A percentile compares a stretch with the other conserved stretches of the same genome.
phyloP scores from a whole-genome alignment of 2,113 vertebrate species.

The Origma solitaria region DNA sequence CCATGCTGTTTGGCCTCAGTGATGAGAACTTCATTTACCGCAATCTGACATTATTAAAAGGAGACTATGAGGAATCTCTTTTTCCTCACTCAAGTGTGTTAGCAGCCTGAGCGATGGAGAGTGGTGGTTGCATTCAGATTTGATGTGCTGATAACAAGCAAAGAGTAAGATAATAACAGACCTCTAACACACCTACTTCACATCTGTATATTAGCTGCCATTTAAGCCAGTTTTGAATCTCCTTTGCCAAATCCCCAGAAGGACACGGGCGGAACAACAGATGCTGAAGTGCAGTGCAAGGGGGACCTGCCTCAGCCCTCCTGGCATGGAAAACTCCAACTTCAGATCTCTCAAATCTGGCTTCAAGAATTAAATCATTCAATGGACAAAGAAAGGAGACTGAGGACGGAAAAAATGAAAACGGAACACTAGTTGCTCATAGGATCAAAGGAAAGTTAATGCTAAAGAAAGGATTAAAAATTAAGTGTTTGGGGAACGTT shows the following conservation, averaged over 20 bases:
- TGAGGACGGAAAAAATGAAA: neutral
- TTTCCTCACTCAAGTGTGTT: neutral
- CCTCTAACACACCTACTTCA: neutral
- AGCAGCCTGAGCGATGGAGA: neutral
- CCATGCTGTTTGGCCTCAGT: neutral
- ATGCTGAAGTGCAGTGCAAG: accelerated
- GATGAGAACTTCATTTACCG: neutral
- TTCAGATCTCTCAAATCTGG: neutral
- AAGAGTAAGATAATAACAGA: neutral
- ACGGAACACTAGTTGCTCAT: neutral
- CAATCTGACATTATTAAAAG: neutral
- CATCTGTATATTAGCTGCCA: neutral
- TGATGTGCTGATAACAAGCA: neutral
- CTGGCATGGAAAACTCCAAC: neutral
- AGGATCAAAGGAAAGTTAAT: neutral
- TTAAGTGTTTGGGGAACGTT: neutral
- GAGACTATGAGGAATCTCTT: too few relatives aligned
- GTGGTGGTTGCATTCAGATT: neutral
- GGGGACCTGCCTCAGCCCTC: neutral
- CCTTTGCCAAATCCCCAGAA: neutral
- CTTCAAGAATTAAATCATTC: neutral
- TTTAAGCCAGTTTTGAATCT: neutral
- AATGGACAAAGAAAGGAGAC: neutral
- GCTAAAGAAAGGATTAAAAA: neutral
- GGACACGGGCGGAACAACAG: accelerated